Evolutionary conservation across 2,113 vertebrate species (phyloP).

Genomic region (Eptatretus burgeri): DNA sequence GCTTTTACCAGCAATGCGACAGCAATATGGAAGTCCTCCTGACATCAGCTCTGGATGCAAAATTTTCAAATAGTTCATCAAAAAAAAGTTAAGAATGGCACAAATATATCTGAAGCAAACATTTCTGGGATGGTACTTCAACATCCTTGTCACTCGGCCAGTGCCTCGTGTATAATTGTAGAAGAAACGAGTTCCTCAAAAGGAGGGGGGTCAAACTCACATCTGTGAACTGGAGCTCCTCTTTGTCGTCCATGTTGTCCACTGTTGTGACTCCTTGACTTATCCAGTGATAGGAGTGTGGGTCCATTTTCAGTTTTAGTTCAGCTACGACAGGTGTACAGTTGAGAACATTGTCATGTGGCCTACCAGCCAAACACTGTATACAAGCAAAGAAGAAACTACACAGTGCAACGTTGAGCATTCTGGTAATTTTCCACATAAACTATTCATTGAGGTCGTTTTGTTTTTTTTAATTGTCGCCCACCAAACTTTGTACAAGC

Average conservation of each 20-base stretch:
- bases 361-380: too few species aligned
- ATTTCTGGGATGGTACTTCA: neutral
- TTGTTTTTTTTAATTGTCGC: neutral
- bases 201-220: constrained; percentile 10
- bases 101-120: neutral
- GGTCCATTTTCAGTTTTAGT: constrained; percentile 13
- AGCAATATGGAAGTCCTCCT: neutral
- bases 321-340: neutral
- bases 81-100: neutral
- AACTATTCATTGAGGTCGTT: neutral
- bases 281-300: constrained; percentile 11
- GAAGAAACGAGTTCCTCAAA: neutral
- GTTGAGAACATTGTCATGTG: too few species aligned
- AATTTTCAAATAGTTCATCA: neutral
- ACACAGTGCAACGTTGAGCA: too few species aligned
- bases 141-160: neutral
- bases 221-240: constrained; percentile 13
- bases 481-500: neutral
- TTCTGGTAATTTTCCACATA: neutral
- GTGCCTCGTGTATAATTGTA: neutral
- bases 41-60: neutral
- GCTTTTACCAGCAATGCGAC: neutral
- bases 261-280: constrained; percentile 12
- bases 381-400: too few species aligned
- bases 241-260: constrained; percentile 11